phyloP scores from a whole-genome alignment of 2,113 vertebrate species.

The Coracopsis vasa region DNA sequence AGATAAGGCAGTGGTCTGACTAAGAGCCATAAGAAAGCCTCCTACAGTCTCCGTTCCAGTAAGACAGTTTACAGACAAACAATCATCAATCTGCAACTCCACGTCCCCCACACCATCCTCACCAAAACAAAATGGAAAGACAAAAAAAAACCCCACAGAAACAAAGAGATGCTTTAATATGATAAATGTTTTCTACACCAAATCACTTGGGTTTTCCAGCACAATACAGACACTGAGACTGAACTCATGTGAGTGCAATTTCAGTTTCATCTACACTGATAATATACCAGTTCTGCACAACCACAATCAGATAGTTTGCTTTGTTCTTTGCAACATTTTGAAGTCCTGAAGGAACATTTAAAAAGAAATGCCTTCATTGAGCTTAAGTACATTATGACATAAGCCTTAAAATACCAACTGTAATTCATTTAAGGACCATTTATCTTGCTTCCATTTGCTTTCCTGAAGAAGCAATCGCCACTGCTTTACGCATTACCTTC shows the following conservation, averaged over 20 bases:
- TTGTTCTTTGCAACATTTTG: neutral
- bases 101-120: neutral
- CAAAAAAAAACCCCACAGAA: neutral
- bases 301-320: neutral
- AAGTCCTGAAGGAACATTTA: neutral
- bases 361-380: neutral
- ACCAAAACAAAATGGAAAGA: conserved; percentile 22
- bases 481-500: neutral
- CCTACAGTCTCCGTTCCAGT: conserved; percentile 10
- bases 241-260: neutral
- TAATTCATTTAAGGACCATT: neutral
- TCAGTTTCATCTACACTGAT: neutral
- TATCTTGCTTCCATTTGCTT: neutral
- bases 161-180: neutral
- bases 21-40: conserved; percentile 21
- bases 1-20: conserved; percentile 1
- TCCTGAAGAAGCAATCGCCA: neutral
- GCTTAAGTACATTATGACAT: neutral
- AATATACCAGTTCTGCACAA: neutral
- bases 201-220: neutral
- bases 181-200: neutral
- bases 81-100: neutral
- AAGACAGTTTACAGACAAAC: conserved; percentile 44
- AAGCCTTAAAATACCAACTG: neutral
- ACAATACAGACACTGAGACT: neutral